Conservation (phyloP, 2,113 vertebrate species). For the Sinocyclocheilus anophthalmus region DNA sequence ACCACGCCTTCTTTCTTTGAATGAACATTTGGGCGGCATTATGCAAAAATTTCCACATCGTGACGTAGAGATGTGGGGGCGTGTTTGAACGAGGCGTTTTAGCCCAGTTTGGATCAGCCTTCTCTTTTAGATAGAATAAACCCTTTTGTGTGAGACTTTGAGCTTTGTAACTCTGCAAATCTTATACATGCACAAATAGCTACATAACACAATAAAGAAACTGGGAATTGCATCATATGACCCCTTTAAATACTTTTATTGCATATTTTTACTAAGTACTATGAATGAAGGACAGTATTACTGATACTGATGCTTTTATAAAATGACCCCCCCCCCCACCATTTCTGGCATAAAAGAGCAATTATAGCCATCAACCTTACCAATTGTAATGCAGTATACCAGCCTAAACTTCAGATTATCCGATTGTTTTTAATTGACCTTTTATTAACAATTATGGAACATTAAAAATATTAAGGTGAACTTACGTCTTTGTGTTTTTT, state of each 20-base stretch:
- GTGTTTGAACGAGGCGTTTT: too few species aligned
- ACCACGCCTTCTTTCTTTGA: too few species aligned
- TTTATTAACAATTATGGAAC: background rate
- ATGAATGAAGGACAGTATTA: background rate
- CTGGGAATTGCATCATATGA: too few species aligned
- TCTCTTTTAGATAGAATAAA: too few species aligned
- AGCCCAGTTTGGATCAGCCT: too few species aligned
- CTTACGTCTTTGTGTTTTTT: background rate
- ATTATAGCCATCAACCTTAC: background rate
- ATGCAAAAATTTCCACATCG: too few species aligned
- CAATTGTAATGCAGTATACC: background rate
- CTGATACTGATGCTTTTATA: background rate
- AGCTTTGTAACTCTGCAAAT: too few species aligned
- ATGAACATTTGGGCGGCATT: too few species aligned
- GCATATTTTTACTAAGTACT: background rate
- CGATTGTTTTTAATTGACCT: background rate
- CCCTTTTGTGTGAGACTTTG: too few species aligned
- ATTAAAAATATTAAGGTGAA: background rate
- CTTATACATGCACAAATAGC: too few species aligned
- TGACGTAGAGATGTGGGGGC: too few species aligned
- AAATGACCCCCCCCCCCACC: accelerated
- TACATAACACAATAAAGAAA: too few species aligned
- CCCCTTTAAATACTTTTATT: background rate
- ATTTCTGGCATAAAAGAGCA: background rate
- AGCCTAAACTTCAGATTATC: background rate